Base-by-base conservation (phyloP, 2,888 invertebrate genomes). In the Synanthedon myopaeformis region DNA sequence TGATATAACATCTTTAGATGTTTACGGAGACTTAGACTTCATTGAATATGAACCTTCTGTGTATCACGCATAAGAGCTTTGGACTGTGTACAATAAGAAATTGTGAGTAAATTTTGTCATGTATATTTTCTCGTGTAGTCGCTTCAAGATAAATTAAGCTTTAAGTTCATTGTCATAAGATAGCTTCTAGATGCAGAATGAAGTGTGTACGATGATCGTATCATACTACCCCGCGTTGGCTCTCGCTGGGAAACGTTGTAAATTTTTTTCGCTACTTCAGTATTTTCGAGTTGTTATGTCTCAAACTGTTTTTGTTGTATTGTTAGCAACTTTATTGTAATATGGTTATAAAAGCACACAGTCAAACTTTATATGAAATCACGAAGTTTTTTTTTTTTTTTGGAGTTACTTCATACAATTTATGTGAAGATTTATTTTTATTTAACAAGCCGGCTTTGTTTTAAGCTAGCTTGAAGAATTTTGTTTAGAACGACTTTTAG, bases 201-300 rank as follows among this genome's bases (percentile, higher is more conserved):
- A 62, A 59, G 58, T 58, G 65, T 60, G 59, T 59, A 54, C 54
- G 55, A 62, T 59, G 67, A 70, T 74, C 69, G 71, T 75, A 74
- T 75, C 72, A 71, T 70, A 63, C 61, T 67, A 68, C 69, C 67
- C 62, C 61, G 66, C 67, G 72, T 69, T 67, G 66, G 59, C 66
- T 70, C 76, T 76, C 73, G 63, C 60, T 65, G 64, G 65, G 69
- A 67, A 70, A 66, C 63, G 69, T 66, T 71, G 69, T 76, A 77
- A 74, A 65, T 75, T 75, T 70, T 71, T 75, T 68, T 65, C 65
- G 62, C 61, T 58, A 67, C 68, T 71, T 62, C 56, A 59, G 61
- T 49, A 62, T 62, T 68, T 66, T 69, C 61, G 61, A 64, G 60
- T 63, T 67, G 62, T 66, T 63, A 63, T 64, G 49, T 49, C 45